Evolutionary conservation across 2,113 vertebrate species (phyloP).

Genomic region (Bombycilla garrulus): DNA sequence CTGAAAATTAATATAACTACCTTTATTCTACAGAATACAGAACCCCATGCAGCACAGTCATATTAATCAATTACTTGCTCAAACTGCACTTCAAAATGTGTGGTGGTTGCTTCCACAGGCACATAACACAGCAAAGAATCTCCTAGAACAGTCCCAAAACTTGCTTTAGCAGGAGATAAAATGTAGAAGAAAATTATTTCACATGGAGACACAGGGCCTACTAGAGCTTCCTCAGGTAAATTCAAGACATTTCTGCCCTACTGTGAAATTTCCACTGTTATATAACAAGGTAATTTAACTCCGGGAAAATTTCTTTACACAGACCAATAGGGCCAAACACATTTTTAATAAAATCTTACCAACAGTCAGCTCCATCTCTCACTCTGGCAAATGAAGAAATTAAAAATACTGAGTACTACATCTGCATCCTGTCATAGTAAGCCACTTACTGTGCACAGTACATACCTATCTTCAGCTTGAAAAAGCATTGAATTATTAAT

Average conservation of each 20-base stretch:
- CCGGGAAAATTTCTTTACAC: background rate
- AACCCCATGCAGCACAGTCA: background rate
- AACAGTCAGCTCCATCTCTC: background rate
- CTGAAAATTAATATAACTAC: background rate
- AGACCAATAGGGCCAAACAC: background rate
- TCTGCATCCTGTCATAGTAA: background rate
- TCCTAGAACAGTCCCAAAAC: background rate
- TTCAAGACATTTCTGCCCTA: background rate
- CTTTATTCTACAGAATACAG: background rate
- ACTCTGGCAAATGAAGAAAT: background rate
- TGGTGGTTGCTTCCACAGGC: background rate
- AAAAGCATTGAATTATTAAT: background rate
- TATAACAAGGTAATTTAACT: background rate
- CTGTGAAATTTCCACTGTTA: background rate
- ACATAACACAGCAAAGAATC: background rate
- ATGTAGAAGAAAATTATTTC: background rate
- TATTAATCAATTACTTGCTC: background rate
- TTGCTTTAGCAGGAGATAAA: background rate
- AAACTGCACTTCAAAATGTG: background rate
- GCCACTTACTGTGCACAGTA: background rate
- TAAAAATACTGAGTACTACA: background rate
- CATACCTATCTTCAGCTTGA: background rate
- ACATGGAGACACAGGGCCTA: fast-evolving
- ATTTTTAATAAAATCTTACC: background rate
- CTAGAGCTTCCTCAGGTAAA: background rate